A percentile compares a stretch with the other conserved stretches of the same genome.
Conservation (phyloP, 2,113 vertebrate genomes). For the Dissostichus mawsoni region DNA sequence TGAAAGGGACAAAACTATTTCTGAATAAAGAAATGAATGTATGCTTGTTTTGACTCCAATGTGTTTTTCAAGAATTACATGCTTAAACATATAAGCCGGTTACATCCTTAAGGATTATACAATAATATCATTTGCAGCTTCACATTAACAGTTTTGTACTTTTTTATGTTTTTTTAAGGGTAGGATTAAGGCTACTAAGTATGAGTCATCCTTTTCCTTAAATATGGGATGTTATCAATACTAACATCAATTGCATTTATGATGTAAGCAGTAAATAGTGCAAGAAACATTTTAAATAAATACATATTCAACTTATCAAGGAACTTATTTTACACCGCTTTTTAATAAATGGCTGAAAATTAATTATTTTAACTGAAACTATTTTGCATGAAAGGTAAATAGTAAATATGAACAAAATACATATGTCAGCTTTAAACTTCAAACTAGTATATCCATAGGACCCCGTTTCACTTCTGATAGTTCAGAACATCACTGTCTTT, state of each 20-base stretch:
- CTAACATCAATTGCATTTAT: not conserved
- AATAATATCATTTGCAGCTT: not conserved
- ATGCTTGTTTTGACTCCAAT: constrained; percentile 9
- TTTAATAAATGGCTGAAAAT: not conserved
- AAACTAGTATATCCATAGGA: not conserved
- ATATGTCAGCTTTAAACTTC: not conserved
- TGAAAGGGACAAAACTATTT: constrained; percentile 74
- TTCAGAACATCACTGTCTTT: not conserved
- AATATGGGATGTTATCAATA: not conserved
- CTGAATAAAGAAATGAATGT: constrained; percentile 62
- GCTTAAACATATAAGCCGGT: not conserved
- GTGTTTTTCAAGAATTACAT: not conserved
- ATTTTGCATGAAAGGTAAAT: not conserved
- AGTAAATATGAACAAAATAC: not conserved
- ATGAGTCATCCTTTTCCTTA: not conserved
- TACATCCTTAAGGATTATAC: too few relatives aligned
- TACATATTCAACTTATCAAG: not conserved
- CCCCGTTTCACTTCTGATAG: not conserved
- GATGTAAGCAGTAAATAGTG: constrained; percentile 1
- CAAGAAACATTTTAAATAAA: not conserved
- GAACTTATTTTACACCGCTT: not conserved
- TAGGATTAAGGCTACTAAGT: not conserved
- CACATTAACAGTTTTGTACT: not conserved
- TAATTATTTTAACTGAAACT: not conserved
- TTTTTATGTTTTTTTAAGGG: not conserved